These are phyloP conservation scores for Drosophila flavopinicola DNA, from an alignment of 2,888 invertebrate species.

Conservation along the genomic window DNA sequence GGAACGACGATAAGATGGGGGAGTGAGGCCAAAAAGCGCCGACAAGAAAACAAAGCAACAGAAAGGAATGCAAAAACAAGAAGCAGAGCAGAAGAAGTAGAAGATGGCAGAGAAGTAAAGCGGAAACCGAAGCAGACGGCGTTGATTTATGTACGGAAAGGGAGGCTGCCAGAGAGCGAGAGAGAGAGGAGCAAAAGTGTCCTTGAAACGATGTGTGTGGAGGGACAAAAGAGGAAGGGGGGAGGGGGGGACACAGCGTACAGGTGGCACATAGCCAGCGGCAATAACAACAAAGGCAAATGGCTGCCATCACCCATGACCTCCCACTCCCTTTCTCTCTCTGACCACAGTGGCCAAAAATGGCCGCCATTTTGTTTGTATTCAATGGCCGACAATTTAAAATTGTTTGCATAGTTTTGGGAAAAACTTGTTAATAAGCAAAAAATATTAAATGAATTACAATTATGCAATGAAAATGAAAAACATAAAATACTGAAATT, in stretches of 20 bases:
- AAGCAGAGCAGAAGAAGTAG: conserved; percentile 3
- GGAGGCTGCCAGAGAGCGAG: no score
- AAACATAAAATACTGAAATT: no score
- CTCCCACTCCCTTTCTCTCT: background rate
- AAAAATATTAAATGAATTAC: no score
- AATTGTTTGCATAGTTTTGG: conserved; percentile 34
- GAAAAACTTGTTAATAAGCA: no score
- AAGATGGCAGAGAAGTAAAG: conserved; percentile 23
- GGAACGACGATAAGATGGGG: background rate
- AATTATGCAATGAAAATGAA: no score
- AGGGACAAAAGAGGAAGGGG: background rate
- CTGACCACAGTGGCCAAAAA: background rate
- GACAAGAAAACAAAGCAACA: conserved; percentile 30
- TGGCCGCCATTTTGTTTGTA: conserved; percentile 48
- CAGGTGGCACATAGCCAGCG: conserved; percentile 74
- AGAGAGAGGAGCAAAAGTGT: conserved; percentile 50
- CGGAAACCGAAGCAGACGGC: conserved; percentile 56
- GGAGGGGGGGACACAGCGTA: conserved; percentile 19
- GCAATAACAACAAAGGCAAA: conserved; percentile 33
- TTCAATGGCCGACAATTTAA: conserved; percentile 26
- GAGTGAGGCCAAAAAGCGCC: conserved; percentile 7
- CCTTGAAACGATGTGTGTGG: conserved; percentile 57
- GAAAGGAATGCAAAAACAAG: conserved; percentile 12
- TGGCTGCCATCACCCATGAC: conserved; percentile 1
- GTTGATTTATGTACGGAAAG: conserved; percentile 62